Evolutionary conservation across 2,797 vertebrate genomes (phyloP).

Genomic region (Gymnoscopelus microlampas): DNA sequence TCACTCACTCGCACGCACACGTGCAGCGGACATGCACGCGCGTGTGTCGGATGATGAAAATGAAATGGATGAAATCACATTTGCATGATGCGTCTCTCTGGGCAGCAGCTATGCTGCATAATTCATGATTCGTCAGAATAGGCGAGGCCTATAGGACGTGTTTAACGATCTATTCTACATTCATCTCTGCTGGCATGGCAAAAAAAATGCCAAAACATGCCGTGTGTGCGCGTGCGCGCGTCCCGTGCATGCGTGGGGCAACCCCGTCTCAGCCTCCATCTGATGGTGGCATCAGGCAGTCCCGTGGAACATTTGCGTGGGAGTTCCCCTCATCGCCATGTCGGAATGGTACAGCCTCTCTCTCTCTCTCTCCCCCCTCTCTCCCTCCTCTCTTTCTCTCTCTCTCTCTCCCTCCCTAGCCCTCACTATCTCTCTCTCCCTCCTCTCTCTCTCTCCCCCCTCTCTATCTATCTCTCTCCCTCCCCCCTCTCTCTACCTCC

Average conservation of each 20-base stretch:
- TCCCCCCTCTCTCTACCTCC: slow-evolving; percentile 18
- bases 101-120: too few relatives aligned
- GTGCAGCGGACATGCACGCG: too few relatives aligned
- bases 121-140: too few relatives aligned
- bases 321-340: slow-evolving; percentile 85
- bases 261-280: slow-evolving; percentile 80
- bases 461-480: slow-evolving; percentile 37
- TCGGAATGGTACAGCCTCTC: slow-evolving; percentile 70
- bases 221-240: slow-evolving; percentile 20
- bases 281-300: slow-evolving; percentile 85
- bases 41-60: too few relatives aligned
- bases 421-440: slow-evolving; percentile 44
- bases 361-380: slow-evolving; percentile 37
- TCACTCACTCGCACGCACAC: too few relatives aligned
- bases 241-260: slow-evolving; percentile 67
- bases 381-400: slow-evolving; percentile 33
- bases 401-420: slow-evolving; percentile 43
- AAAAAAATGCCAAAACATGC: too few relatives aligned
- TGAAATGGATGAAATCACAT: too few relatives aligned
- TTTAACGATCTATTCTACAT: too few relatives aligned
- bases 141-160: too few relatives aligned
- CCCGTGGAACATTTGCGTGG: slow-evolving; percentile 85
- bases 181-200: not conserved
- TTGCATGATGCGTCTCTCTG: too few relatives aligned
- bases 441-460: slow-evolving; percentile 29